Conservation (phyloP, 35 echinoderm and acorn worm genomes). For the Heliocidaris erythrogramma region DNA sequence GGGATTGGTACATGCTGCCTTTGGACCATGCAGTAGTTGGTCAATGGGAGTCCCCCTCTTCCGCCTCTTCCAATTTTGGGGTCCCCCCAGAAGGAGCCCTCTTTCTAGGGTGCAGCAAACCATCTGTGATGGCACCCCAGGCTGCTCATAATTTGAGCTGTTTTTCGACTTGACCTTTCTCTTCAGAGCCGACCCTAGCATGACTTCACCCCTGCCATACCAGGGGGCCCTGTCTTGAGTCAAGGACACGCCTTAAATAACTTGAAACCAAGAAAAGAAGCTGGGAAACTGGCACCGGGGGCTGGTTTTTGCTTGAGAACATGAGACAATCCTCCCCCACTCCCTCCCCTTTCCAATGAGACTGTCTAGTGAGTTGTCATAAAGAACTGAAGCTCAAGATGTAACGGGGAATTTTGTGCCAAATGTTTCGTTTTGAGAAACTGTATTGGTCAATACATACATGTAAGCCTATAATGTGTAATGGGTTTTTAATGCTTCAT, state of each 20-base stretch:
- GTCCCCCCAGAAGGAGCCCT: neutral
- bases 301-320: neutral
- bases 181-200: constrained; percentile 14
- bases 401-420: no score
- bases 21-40: neutral
- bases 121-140: constrained; percentile 40
- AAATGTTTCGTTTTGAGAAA: no score
- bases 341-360: neutral
- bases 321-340: neutral
- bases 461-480: no score
- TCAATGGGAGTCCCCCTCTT: neutral
- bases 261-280: constrained; percentile 17
- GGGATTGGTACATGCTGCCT: neutral
- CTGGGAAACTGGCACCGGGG: neutral
- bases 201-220: constrained; percentile 31
- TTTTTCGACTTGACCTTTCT: constrained; percentile 40
- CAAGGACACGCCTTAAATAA: constrained; percentile 42
- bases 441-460: no score
- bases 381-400: no score
- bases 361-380: no score
- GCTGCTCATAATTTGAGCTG: constrained; percentile 42
- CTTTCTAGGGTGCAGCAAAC: constrained; percentile 38
- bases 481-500: no score
- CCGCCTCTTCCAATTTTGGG: neutral
- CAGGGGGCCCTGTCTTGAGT: constrained; percentile 30